Evolutionary conservation across 2,888 invertebrate species (phyloP).

Genomic region (Eumerus sabulonum): DNA sequence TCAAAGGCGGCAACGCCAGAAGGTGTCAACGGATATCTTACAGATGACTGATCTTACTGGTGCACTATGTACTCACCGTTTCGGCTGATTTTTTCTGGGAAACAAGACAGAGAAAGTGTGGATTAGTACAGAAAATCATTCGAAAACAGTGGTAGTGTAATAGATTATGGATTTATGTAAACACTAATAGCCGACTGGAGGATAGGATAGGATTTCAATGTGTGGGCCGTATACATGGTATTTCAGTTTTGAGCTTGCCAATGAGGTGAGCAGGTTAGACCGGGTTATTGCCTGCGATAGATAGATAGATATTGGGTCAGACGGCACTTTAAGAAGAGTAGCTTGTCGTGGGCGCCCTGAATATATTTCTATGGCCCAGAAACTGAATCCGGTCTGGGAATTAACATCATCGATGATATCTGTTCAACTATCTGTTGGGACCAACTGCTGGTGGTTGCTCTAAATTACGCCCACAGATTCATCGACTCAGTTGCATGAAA

Average conservation of each 20-base stretch:
- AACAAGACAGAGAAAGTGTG: slow-evolving; percentile 14
- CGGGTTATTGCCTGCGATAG: slow-evolving; percentile 6
- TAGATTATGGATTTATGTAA: slow-evolving; percentile 20
- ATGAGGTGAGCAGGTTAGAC: slow-evolving; percentile 31
- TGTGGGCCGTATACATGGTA: slow-evolving; percentile 38
- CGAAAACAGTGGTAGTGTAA: neutral
- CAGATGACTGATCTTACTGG: neutral
- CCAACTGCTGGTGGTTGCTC: slow-evolving; percentile 33
- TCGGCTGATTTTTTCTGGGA: slow-evolving; percentile 36
- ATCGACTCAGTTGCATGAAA: neutral
- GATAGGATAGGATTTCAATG: neutral
- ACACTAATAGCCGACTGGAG: slow-evolving; percentile 3
- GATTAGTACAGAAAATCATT: slow-evolving; percentile 23
- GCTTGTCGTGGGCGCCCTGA: slow-evolving; percentile 52
- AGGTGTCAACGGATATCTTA: slow-evolving; percentile 24
- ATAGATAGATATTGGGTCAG: too few relatives aligned
- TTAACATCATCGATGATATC: slow-evolving; percentile 7
- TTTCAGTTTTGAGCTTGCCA: slow-evolving; percentile 13
- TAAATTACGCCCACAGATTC: slow-evolving; percentile 28
- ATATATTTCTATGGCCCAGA: slow-evolving; percentile 48
- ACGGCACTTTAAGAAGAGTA: neutral
- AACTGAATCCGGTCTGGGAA: slow-evolving; percentile 50
- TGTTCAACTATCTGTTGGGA: too few relatives aligned
- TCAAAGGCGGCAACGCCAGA: slow-evolving; percentile 9
- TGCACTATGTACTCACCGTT: slow-evolving; percentile 27